A percentile compares a stretch with the other conserved stretches of the same genome.
Evolutionary conservation across 1,140 invertebrate genomes (phyloP).

Genomic region (Maniola jurtina): DNA sequence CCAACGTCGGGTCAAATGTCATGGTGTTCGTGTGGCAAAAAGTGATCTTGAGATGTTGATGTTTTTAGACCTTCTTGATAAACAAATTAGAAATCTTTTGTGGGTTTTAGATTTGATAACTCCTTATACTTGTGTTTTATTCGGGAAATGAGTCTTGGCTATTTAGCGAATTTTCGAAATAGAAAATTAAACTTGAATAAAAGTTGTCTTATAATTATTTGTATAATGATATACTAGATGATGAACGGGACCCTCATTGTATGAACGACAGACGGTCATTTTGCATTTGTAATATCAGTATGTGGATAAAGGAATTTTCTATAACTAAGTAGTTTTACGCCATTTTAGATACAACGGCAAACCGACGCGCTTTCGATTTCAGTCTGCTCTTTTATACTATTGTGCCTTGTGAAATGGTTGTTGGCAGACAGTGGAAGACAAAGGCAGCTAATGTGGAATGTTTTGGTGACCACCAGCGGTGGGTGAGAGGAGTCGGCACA

Average conservation of each 20-base stretch:
- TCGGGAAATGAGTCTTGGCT: too few relatives aligned
- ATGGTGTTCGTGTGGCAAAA: not conserved
- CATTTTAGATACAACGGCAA: not conserved
- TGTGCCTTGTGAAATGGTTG: not conserved
- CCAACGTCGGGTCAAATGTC: not conserved
- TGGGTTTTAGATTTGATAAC: not conserved
- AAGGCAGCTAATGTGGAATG: slow-evolving; percentile 21
- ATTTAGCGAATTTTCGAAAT: too few relatives aligned
- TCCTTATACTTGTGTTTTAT: not conserved
- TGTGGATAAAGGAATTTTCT: too few relatives aligned
- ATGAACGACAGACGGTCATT: too few relatives aligned
- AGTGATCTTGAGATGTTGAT: not conserved
- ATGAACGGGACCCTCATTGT: too few relatives aligned
- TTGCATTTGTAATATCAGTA: too few relatives aligned
- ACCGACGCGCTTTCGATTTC: not conserved
- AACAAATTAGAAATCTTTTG: not conserved
- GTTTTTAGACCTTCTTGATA: not conserved
- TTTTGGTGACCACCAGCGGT: slow-evolving; percentile 50
- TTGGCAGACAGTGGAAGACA: slow-evolving; percentile 9
- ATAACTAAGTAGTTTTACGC: too few relatives aligned
- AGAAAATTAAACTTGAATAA: too few relatives aligned
- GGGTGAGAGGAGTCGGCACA: slow-evolving; percentile 59
- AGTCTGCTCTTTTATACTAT: not conserved
- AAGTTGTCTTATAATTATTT: too few relatives aligned
- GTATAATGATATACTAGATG: too few relatives aligned